Base-by-base conservation (phyloP, 2,113 vertebrate genomes). In the Gambusia holbrooki region DNA sequence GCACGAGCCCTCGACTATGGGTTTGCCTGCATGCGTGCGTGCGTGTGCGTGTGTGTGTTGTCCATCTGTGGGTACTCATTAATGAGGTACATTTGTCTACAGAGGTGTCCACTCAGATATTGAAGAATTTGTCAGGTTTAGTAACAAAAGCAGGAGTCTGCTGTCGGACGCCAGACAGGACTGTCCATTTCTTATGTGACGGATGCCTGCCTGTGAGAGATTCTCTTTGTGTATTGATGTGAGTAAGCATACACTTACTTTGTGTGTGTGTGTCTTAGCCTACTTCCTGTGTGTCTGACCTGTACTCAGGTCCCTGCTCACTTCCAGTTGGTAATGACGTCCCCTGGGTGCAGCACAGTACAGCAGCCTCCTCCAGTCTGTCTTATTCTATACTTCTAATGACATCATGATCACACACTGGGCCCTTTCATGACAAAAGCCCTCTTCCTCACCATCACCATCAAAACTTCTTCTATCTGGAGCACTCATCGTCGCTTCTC, bases 391-490 rank as follows among this genome's bases (percentile, higher is more conserved):
- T 92, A 78, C 89, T 89, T 82, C 90, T 93, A 91, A 93, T 93
- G 92, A 93, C 90, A 93, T 91, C 86, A 89, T 93, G 93, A 93
- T 93, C 91, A 92, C 93, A 92, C 91, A 54, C 77, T 66, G 72
- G 76, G 75, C 84, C 42, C 85, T 89, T 92, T 92, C 89, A 92
- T 90, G 88, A 88, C 91, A 88, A 90, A 85, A 91, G 69, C 81
- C 65, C 87, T 89, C 88, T 88, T 92, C 84, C 80, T 90, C 89
- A 82, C 81, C 87, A 69, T 78, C 84, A 66, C 62, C 78, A 81
- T 90, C 92, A 88, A 84, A 84, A 84, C 72, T 84, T 54, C 72
- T 83, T 54, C 74, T 32, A 76, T 82, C 69, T 73, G 8, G 66
- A 79, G 74, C 80, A 66, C 69, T 66, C 81, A 30, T 63, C 58